Percentiles rank a stretch among this genome's conserved stretches.
phyloP scores from a whole-genome alignment of 1,140 invertebrate species.

The Drosophila trapezifrons region DNA sequence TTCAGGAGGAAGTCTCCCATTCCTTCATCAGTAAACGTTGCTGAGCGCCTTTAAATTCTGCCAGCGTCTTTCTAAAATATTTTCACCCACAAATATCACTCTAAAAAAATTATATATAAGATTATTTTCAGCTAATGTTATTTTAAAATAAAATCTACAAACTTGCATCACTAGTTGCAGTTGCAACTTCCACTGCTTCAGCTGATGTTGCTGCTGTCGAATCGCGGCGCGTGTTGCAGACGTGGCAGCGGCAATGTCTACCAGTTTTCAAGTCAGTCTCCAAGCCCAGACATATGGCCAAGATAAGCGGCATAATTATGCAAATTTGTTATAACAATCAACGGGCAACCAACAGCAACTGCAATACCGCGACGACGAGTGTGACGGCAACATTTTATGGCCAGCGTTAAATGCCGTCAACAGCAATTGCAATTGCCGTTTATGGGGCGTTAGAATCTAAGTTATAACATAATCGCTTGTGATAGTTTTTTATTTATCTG shows the following conservation, averaged over 20 bases:
- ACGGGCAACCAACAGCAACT: slow-evolving; percentile 33
- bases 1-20: too few species aligned
- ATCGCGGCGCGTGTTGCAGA: slow-evolving; percentile 44
- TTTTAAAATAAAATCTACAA: background rate
- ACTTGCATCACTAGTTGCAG: background rate
- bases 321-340: slow-evolving; percentile 80
- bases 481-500: slow-evolving; percentile 54
- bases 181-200: slow-evolving; percentile 8
- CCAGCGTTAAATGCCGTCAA: slow-evolving; percentile 63
- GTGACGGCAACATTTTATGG: slow-evolving; percentile 66
- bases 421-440: slow-evolving; percentile 67
- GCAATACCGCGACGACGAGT: slow-evolving; percentile 23
- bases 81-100: background rate
- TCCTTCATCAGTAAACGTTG: too few species aligned
- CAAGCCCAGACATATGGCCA: slow-evolving; percentile 69
- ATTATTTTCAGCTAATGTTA: too few species aligned
- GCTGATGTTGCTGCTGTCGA: slow-evolving; percentile 24
- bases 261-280: slow-evolving; percentile 40
- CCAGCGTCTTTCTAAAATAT: too few species aligned
- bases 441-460: slow-evolving; percentile 75
- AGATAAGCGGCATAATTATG: slow-evolving; percentile 83
- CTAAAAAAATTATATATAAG: too few species aligned
- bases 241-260: slow-evolving; percentile 23
- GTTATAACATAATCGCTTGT: slow-evolving; percentile 60
- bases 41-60: too few species aligned